These are phyloP conservation scores for Spheniscus humboldti DNA, from an alignment of 2,797 vertebrate genomes.

Conservation along the genomic window DNA sequence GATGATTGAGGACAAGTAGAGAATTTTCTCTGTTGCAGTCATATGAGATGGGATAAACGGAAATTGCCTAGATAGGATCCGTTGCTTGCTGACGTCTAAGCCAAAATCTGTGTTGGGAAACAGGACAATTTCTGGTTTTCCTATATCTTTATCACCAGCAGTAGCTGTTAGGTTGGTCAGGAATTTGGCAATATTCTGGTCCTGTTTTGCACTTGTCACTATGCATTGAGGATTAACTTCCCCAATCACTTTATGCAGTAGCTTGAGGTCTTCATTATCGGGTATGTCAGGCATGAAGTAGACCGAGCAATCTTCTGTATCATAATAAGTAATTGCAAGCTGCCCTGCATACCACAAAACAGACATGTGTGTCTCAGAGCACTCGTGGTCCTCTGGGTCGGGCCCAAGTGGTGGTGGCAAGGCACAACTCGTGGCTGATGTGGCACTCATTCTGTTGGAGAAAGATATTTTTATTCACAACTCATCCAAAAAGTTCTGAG, in stretches of 20 bases:
- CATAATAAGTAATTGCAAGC: constrained; percentile 88
- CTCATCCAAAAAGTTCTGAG: not conserved
- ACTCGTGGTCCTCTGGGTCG: constrained; percentile 30
- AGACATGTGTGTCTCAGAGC: constrained; percentile 81
- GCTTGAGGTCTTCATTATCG: constrained; percentile 81
- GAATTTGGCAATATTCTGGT: constrained; percentile 82
- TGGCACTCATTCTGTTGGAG: constrained; percentile 39
- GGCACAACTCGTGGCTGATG: not conserved
- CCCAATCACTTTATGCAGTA: constrained; percentile 85
- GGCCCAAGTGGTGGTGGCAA: not conserved
- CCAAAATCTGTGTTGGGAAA: constrained; percentile 92
- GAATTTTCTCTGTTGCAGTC: constrained; percentile 85
- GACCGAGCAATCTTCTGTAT: constrained; percentile 82
- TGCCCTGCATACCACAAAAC: constrained; percentile 81
- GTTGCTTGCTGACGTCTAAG: constrained; percentile 89
- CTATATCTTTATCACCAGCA: constrained; percentile 69
- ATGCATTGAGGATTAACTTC: constrained; percentile 85
- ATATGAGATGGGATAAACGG: constrained; percentile 83
- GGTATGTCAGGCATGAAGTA: constrained; percentile 87
- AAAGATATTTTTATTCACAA: not conserved
- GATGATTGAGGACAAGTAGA: constrained; percentile 89
- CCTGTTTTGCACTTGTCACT: constrained; percentile 93
- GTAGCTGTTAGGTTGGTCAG: constrained; percentile 78
- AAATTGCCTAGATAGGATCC: constrained; percentile 87
- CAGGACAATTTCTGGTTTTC: constrained; percentile 85